Percentiles rank a stretch among this genome's conserved stretches.
phyloP scores from a whole-genome alignment of 2,113 vertebrate species.

The Haemorhous mexicanus region DNA sequence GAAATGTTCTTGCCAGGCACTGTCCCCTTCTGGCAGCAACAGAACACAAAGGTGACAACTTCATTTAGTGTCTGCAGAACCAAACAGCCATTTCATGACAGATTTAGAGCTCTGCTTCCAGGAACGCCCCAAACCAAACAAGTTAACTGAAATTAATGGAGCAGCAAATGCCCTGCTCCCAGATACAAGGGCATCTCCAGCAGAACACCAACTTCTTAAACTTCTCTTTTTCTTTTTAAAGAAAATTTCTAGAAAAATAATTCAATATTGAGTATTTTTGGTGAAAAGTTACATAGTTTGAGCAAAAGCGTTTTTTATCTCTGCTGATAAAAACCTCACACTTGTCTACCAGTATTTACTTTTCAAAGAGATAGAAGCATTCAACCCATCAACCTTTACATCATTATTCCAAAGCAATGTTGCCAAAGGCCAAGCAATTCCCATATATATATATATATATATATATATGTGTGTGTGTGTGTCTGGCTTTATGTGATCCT shows the following conservation, averaged over 20 bases:
- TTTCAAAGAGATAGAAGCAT: not conserved
- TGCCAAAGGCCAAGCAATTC: not conserved
- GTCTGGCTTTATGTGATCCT: not conserved
- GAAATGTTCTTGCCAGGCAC: not conserved
- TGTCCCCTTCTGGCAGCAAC: slow-evolving; percentile 25
- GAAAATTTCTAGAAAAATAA: not conserved
- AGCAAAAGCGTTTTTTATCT: not conserved
- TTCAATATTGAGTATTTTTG: not conserved
- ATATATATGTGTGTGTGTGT: not conserved
- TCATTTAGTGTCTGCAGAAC: not conserved
- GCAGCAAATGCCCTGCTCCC: not conserved
- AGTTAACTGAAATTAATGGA: not conserved
- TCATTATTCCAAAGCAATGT: not conserved
- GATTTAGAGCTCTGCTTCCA: not conserved
- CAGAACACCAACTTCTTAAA: not conserved
- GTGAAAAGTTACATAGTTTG: not conserved
- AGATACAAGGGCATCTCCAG: not conserved
- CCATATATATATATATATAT: not conserved
- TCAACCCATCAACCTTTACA: not conserved
- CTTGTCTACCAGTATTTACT: not conserved
- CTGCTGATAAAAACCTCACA: not conserved
- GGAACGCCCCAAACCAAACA: not conserved
- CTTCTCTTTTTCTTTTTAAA: not conserved
- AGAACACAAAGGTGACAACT: not conserved
- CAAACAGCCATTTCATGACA: not conserved